These are phyloP conservation scores for Saccostrea cuccullata DNA, from an alignment of 1,140 invertebrate species.

Conservation along the genomic window DNA sequence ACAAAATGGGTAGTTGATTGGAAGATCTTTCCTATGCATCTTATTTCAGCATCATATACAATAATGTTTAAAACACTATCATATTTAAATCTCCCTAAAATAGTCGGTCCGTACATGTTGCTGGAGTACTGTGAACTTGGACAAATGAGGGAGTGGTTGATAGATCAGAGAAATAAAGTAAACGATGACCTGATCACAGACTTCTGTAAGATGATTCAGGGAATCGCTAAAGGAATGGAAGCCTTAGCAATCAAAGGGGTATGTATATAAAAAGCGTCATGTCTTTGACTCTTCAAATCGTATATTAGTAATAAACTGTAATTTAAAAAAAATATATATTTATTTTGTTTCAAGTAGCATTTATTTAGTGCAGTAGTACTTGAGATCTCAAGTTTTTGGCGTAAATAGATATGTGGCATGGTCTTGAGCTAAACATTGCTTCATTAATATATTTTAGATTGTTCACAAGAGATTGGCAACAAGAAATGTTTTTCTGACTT, in stretches of 20 bases:
- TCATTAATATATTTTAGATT: slow-evolving; percentile 85
- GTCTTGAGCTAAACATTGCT: no score
- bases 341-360: no score
- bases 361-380: no score
- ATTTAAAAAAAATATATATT: no score
- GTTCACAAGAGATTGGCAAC: slow-evolving; percentile 96
- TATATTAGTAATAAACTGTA: no score
- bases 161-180: slow-evolving; percentile 44
- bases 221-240: slow-evolving; percentile 60
- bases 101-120: slow-evolving; percentile 62
- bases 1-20: no score
- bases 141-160: slow-evolving; percentile 55
- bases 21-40: no score
- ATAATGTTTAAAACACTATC: no score
- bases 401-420: no score
- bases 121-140: slow-evolving; percentile 63
- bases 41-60: no score
- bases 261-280: background rate
- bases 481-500: slow-evolving; percentile 94
- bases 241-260: slow-evolving; percentile 55
- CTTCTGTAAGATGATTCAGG: slow-evolving; percentile 55
- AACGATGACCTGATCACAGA: slow-evolving; percentile 54
- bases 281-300: no score
- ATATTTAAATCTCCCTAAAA: background rate
- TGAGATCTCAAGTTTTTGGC: no score